Conservation (phyloP, 2,888 invertebrate genomes). For the Chelonus formosanus region DNA sequence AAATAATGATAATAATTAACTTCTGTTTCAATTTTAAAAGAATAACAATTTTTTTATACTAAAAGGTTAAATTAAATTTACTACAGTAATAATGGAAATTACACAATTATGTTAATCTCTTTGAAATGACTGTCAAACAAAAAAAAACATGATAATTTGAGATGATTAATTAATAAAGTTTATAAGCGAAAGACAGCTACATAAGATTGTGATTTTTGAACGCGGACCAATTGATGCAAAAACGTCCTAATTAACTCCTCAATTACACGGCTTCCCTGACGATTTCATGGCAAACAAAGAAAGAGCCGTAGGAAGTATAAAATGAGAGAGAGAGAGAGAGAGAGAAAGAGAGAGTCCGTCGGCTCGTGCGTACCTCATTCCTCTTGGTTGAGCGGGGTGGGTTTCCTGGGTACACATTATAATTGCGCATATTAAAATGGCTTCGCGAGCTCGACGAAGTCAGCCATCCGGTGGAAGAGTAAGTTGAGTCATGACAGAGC, state of each 20-base stretch:
- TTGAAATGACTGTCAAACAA: no score
- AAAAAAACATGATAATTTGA: background rate
- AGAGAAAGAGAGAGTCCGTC: conserved; percentile 19
- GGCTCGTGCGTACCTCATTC: conserved; percentile 25
- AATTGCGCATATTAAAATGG: conserved; percentile 66
- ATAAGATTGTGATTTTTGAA: conserved; percentile 1
- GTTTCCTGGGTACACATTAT: conserved; percentile 58
- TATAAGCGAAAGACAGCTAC: no score
- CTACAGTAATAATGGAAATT: no score
- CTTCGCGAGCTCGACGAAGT: conserved; percentile 45
- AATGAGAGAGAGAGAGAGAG: conserved; percentile 22
- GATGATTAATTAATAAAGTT: background rate
- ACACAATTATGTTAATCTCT: no score
- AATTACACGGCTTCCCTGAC: conserved; percentile 58
- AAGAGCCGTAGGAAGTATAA: conserved; percentile 37
- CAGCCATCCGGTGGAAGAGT: conserved; percentile 22
- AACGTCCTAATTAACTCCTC: conserved; percentile 64
- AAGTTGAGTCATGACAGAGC: conserved; percentile 27
- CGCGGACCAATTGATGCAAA: conserved; percentile 59
- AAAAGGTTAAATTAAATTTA: no score
- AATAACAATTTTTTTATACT: no score
- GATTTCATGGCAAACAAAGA: conserved; percentile 59
- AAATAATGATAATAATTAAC: no score
- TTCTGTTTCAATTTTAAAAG: no score
- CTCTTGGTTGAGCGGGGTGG: conserved; percentile 30